Evolutionary conservation across 2,113 vertebrate genomes (phyloP).

Genomic region (Steatornis caripensis): DNA sequence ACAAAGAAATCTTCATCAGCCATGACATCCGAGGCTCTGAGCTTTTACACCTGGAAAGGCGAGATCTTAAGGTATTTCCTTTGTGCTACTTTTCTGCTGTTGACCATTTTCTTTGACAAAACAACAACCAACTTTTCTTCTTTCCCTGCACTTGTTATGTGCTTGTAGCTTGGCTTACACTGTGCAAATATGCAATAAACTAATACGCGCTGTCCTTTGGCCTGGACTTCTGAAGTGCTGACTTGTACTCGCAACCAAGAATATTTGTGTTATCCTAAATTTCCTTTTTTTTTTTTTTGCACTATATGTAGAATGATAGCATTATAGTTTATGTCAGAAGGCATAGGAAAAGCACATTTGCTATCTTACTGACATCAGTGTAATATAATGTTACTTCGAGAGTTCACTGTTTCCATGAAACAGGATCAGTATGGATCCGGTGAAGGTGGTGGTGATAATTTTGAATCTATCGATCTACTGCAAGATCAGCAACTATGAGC

Average conservation of each 20-base stretch:
- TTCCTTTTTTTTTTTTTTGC: not conserved
- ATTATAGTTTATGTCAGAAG: constrained; percentile 1
- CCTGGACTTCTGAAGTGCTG: constrained; percentile 49
- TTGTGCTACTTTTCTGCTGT: constrained; percentile 79
- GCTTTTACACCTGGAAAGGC: constrained; percentile 98
- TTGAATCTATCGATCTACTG: not conserved
- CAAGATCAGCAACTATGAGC: not conserved
- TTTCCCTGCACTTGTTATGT: constrained; percentile 56
- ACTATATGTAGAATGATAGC: not conserved
- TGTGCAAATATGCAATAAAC: constrained; percentile 56
- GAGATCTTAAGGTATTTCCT: constrained; percentile 97
- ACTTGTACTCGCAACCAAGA: constrained; percentile 20
- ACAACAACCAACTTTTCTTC: constrained; percentile 55
- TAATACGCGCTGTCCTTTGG: constrained; percentile 43
- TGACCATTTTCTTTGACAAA: constrained; percentile 66
- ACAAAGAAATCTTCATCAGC: constrained; percentile 97
- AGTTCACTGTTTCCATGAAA: not conserved
- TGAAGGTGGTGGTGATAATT: not conserved
- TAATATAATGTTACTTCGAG: not conserved
- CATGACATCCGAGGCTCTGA: constrained; percentile 99
- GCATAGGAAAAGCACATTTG: not conserved
- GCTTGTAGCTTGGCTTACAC: constrained; percentile 77
- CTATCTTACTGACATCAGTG: not conserved
- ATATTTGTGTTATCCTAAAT: not conserved
- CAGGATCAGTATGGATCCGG: not conserved